These are phyloP conservation scores for Dysidea cf. avara DNA, from an alignment of 37 sponge, comb jelly and placozoan genomes.

Conservation along the genomic window DNA sequence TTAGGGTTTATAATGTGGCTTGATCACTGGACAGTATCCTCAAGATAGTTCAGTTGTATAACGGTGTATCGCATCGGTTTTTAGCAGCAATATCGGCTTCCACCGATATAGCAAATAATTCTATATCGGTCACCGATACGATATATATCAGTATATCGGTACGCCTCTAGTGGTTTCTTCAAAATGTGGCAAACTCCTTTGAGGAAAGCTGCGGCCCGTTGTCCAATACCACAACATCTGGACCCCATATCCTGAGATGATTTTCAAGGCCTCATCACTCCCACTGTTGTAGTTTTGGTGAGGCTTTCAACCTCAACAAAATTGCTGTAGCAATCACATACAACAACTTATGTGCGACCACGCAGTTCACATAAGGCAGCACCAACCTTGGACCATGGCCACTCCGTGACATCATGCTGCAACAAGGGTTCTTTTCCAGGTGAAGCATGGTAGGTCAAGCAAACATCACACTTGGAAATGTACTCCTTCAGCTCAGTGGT, in stretches of 20 bases:
- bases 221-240: slow-evolving; percentile 18
- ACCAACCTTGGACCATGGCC: slow-evolving; percentile 25
- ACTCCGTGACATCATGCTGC: slow-evolving; percentile 12
- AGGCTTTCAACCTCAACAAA: neutral
- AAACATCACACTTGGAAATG: slow-evolving; percentile 21
- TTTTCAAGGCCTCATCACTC: slow-evolving; percentile 3
- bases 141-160: too few relatives aligned
- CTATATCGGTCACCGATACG: too few relatives aligned
- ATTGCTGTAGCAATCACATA: neutral
- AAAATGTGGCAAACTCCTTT: slow-evolving; percentile 27
- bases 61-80: too few relatives aligned
- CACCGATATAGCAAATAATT: too few relatives aligned
- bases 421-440: slow-evolving; percentile 24
- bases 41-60: too few relatives aligned
- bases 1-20: neutral
- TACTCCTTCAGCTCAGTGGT: slow-evolving; percentile 12
- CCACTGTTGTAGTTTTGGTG: neutral
- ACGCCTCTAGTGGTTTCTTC: too few relatives aligned
- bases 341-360: neutral
- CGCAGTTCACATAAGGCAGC: slow-evolving; percentile 9
- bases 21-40: too few relatives aligned
- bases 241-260: slow-evolving; percentile 33
- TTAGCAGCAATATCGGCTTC: too few relatives aligned
- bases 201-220: slow-evolving; percentile 46
- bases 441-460: neutral